A percentile compares a stretch with the other conserved stretches of the same genome.
Conservation (phyloP, 2,113 vertebrate genomes). For the Brienomyrus brachyistius region DNA sequence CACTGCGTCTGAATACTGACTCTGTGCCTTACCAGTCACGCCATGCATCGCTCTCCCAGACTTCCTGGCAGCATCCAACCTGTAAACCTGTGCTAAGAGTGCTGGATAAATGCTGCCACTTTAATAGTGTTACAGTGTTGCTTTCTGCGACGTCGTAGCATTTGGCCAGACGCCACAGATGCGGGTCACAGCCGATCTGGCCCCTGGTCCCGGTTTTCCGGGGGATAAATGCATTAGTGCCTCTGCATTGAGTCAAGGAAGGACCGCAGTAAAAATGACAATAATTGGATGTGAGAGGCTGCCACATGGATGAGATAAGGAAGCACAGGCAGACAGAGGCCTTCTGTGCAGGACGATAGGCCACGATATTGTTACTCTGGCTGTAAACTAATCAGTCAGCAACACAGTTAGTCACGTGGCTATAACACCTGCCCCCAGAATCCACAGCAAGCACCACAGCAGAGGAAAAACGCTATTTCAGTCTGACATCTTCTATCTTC, state of each 20-base stretch:
- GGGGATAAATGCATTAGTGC: conserved; percentile 2
- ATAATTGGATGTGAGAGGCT: conserved; percentile 9
- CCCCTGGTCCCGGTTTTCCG: background rate
- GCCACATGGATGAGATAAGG: background rate
- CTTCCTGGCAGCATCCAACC: conserved; percentile 34
- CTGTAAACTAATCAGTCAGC: conserved; percentile 5
- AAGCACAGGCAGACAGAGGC: background rate
- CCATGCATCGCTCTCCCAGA: conserved; percentile 17
- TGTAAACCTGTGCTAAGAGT: background rate
- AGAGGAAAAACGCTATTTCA: background rate
- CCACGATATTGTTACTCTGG: background rate
- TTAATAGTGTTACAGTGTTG: background rate
- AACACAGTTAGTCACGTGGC: background rate
- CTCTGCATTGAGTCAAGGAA: background rate
- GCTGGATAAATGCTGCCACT: too few species aligned
- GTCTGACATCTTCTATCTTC: background rate
- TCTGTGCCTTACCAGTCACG: background rate
- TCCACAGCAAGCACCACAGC: background rate
- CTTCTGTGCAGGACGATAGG: background rate
- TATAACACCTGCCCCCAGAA: background rate
- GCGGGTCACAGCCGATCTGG: background rate
- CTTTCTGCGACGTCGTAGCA: background rate
- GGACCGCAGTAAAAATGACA: background rate
- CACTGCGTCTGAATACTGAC: conserved; percentile 1
- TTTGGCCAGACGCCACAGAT: background rate